Evolutionary conservation across 2,888 invertebrate species (phyloP).

Genomic region (Cephus nigrinus): DNA sequence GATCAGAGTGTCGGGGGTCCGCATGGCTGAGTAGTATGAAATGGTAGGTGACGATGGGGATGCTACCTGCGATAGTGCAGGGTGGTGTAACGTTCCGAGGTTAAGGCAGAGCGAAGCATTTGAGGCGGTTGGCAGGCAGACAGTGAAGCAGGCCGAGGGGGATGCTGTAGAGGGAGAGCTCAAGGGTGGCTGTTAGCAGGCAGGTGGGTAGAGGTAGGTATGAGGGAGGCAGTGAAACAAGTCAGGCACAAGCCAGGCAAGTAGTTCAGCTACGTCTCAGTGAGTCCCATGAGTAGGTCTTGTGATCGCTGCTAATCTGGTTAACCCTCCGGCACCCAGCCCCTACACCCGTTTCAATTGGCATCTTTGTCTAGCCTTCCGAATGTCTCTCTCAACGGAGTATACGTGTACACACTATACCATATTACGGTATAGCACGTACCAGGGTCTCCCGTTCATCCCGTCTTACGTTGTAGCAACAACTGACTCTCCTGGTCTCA

Average conservation of each 20-base stretch:
- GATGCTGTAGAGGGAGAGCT: background rate
- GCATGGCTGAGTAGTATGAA: background rate
- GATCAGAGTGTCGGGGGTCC: background rate
- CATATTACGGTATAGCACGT: background rate
- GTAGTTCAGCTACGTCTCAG: constrained; percentile 14
- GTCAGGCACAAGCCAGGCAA: background rate
- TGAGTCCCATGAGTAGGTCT: constrained; percentile 20
- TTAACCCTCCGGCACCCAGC: constrained; percentile 28
- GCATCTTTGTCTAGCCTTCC: background rate
- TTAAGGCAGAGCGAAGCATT: constrained; percentile 11
- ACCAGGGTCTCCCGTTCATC: background rate
- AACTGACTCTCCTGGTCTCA: background rate
- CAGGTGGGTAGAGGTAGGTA: background rate
- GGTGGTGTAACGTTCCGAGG: background rate
- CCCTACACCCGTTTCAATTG: background rate
- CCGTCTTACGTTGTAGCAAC: background rate
- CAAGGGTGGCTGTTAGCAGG: background rate
- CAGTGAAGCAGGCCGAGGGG: background rate
- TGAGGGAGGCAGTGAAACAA: background rate
- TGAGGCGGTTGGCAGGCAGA: constrained; percentile 3
- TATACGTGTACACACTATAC: background rate
- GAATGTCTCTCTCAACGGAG: background rate
- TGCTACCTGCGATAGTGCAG: background rate
- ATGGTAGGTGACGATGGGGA: constrained; percentile 2
- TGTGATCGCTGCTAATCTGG: constrained; percentile 37